phyloP scores from a whole-genome alignment of 2,113 vertebrate genomes.

The Martes martes region DNA sequence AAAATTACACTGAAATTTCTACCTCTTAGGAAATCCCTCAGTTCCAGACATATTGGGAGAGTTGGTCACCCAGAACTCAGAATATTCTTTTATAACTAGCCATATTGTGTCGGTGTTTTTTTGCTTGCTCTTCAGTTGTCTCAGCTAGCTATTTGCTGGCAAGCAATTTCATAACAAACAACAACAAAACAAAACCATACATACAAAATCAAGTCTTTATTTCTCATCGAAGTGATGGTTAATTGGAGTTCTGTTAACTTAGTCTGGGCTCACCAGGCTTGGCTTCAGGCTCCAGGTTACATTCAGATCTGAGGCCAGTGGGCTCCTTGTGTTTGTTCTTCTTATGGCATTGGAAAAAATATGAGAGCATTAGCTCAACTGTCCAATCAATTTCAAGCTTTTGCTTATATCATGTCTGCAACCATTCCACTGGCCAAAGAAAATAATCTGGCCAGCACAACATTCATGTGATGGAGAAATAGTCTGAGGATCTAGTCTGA shows the following conservation, averaged over 20 bases:
- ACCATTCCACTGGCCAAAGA: background rate
- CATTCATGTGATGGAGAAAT: background rate
- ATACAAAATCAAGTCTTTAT: background rate
- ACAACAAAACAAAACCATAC: background rate
- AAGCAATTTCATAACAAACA: background rate
- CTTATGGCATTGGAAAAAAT: background rate
- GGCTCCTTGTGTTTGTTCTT: background rate
- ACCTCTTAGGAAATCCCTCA: background rate
- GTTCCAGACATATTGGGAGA: background rate
- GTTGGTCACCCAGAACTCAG: background rate
- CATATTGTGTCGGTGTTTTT: background rate
- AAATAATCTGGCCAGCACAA: background rate
- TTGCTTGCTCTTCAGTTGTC: background rate
- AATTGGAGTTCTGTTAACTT: background rate
- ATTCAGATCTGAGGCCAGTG: background rate
- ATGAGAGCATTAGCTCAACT: background rate
- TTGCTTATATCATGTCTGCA: background rate
- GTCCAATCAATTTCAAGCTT: background rate
- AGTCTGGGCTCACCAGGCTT: background rate
- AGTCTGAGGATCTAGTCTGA: background rate
- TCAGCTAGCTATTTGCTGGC: background rate
- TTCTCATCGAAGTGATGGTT: background rate
- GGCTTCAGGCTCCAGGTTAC: background rate
- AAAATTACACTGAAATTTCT: background rate
- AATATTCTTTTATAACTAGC: background rate